Evolutionary conservation across 2,113 vertebrate genomes (phyloP).

Genomic region (Silurus asotus): DNA sequence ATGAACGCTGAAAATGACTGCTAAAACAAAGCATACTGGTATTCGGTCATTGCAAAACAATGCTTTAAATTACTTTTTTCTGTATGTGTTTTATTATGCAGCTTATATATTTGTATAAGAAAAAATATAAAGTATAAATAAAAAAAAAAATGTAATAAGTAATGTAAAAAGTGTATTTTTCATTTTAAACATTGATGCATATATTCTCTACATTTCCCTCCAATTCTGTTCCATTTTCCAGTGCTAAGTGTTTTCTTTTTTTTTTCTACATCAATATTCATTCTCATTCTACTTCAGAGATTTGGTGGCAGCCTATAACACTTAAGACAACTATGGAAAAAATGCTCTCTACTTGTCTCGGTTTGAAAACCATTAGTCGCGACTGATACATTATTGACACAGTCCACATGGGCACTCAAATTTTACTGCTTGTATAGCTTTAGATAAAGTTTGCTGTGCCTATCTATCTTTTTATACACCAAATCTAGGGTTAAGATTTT

Average conservation of each 20-base stretch:
- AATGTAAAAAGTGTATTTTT: not conserved
- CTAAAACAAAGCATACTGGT: not conserved
- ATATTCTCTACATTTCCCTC: not conserved
- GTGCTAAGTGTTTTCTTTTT: slow-evolving; percentile 2
- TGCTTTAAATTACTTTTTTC: not conserved
- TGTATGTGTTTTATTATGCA: not conserved
- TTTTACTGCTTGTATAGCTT: not conserved
- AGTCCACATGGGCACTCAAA: not conserved
- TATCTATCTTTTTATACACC: not conserved
- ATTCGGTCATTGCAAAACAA: not conserved
- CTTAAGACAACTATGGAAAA: slow-evolving; percentile 17
- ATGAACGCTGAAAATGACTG: not conserved
- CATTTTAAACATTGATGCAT: not conserved
- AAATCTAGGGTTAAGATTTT: not conserved
- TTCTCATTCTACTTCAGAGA: not conserved
- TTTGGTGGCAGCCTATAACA: slow-evolving; percentile 17
- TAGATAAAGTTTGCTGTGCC: not conserved
- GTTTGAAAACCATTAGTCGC: not conserved
- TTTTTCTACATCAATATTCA: not conserved
- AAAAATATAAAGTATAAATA: not conserved
- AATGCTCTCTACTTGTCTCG: slow-evolving; percentile 1
- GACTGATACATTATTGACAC: not conserved
- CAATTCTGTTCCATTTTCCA: not conserved
- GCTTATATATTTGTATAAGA: not conserved
- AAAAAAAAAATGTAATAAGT: not conserved